Evolutionary conservation across 2,797 vertebrate genomes (phyloP), one percentile per base, ranked within the genome.

Genomic region (Argentina silus): DNA sequence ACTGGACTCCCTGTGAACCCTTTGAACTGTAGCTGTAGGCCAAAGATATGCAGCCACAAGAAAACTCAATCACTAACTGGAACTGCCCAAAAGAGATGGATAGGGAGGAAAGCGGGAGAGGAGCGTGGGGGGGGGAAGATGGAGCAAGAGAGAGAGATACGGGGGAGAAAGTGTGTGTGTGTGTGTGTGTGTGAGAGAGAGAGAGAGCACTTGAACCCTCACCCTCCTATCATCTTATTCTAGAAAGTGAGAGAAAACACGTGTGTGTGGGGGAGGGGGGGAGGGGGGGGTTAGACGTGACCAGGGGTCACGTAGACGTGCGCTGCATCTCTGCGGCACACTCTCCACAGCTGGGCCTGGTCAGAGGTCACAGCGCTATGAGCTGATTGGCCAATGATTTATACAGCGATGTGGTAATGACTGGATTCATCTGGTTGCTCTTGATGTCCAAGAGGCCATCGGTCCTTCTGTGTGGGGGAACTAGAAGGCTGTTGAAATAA

Each of bases 341-440:
- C 84, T 90, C 73, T 78, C 82, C 85, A 76, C 91, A 92, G 92
- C 89, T 93, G 91, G 86, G 72, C 70, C 56, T 73, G 88, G 90
- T 90, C 83, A 86, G 70, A 61, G 69, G 82, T 89, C 69, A 17
- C 79, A 56, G 61, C 67, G 53, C 36, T 66, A 23, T 67, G 50
- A 71, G 67, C 74, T 59, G 81, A 90, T 83, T 79, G 82, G 68
- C 74, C 15, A 53, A 74, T 83, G 83, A 89, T 89, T 89, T 76
- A 88, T 80, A 71, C 74, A 55, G 7, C 61, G 7, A 36, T 88
- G 78, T 77, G 83, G 83, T 70, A 79, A 62, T 86, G 92, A 93
- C 74, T 21, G 70, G 86, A 91, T 79, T 86, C 83, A 80, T 88
- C 90, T 93, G 91, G 48, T 12, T 73, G 79, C 67, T 42, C 61